Base-by-base conservation (phyloP, 2,888 invertebrate species). In the Polymixis lichenea region DNA sequence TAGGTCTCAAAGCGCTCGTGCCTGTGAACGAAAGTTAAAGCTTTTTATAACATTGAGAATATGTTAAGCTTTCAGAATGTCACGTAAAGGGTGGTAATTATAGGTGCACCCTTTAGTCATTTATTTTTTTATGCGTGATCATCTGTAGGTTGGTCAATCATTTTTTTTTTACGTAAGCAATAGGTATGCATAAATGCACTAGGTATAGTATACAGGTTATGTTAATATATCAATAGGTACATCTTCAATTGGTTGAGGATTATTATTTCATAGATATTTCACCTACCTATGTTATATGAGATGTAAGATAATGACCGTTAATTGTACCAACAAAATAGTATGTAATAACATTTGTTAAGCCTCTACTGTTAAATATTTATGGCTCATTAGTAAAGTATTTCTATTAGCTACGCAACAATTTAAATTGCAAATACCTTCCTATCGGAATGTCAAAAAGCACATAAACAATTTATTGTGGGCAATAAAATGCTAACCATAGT, bases 341-440 rank as follows among this genome's bases (percentile, higher is more conserved):
- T 17, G 53, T 55, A 70, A n/a, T 61, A 51, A 51, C 28, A 25
- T 49, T 46, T 53, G 17, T 8, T 81, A 58, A 64, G 49, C 22
- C 32, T 19, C 71, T 67, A 51, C 62, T 60, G 49, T 79, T 84
- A 53, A 84, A 84, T 80, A 80, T 84, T 84, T 72, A 80, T 67
- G 58, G 64, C 64, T 72, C 80, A 68, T 83, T 79, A 83, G 25
- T 51, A 8, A 75, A 81, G 43, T 69, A 78, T 83, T 80, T 83
- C 49, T 78, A 70, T 66, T 65, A 70, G 43, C 49, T 61, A 51
- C 19, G 60, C 78, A 83, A 70, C 49, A 51, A 66, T 83, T 83
- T 83, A 55, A 78, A 80, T 77, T 78, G 77, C 64, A 75, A 77
- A 62, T 79, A 46, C 46, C 49, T 49, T 25, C 28, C 15, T 58